phyloP scores from a whole-genome alignment of 2,888 invertebrate species.

The Sphaeridia pumilis region DNA sequence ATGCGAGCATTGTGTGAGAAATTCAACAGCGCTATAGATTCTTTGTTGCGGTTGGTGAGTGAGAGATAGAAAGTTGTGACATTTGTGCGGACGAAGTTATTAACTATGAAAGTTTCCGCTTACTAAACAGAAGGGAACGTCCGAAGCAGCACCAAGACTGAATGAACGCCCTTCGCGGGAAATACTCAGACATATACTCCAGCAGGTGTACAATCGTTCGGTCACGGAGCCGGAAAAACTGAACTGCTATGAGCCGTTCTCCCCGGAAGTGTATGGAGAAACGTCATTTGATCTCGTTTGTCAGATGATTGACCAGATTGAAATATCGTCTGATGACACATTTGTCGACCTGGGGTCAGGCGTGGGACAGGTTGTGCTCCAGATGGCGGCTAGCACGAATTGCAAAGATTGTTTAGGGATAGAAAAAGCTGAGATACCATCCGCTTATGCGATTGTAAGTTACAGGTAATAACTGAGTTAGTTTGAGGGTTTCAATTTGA shows the following conservation, averaged over 20 bases:
- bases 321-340: constrained; percentile 81
- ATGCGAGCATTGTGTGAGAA: constrained; percentile 86
- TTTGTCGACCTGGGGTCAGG: constrained; percentile 98
- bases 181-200: constrained; percentile 84
- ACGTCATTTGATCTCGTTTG: constrained; percentile 95
- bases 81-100: not conserved
- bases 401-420: constrained; percentile 90
- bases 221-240: constrained; percentile 94
- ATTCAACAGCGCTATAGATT: constrained; percentile 89
- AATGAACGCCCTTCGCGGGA: constrained; percentile 80
- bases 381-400: constrained; percentile 91
- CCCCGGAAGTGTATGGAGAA: constrained; percentile 98
- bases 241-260: constrained; percentile 99
- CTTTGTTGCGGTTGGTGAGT: constrained; percentile 74
- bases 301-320: constrained; percentile 95
- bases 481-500: not conserved
- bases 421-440: constrained; percentile 94
- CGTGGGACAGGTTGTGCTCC: constrained; percentile 95
- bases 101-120: too few relatives aligned
- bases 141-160: constrained; percentile 68
- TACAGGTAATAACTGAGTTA: too few relatives aligned
- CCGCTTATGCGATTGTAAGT: constrained; percentile 75
- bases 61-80: not conserved
- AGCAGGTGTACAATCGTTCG: constrained; percentile 95
- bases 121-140: constrained; percentile 82